Base-by-base conservation (phyloP, 2,888 invertebrate genomes). In the Oligia fasciuncula region DNA sequence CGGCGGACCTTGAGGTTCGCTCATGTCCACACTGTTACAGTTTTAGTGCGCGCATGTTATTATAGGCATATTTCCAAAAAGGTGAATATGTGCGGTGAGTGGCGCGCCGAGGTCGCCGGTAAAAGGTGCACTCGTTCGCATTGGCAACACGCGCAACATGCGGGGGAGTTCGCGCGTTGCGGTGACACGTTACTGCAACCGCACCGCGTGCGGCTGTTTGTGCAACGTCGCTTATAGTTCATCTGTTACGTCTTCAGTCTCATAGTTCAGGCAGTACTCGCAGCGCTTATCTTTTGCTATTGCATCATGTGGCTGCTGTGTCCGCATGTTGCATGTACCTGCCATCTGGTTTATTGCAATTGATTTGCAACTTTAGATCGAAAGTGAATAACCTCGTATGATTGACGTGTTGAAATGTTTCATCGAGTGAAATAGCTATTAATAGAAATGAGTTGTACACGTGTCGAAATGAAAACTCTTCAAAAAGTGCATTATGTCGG, bases 111-210 rank as follows among this genome's bases (percentile, higher is more conserved):
- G 84, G 87, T 85, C 89, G 68, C 35, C 67, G 80, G 91, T 89
- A 89, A 88, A 87, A 91, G 91, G 89, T 77, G 82, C 78, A 87
- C 90, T 83, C 79, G 90, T 87, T 88, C 77, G 40, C 89, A 85
- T 87, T 90, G 90, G 86, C 65, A 66, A 17, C 66, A 14, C 49
- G 54, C 23, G 70, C 69, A 35, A 60, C 66, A 51, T 23, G 46
- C 60, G 69, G 35, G 29, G 4, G 4, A 19, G 43, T n/a, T 35
- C 13, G 3, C 40, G 2, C 49, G 54, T 73, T 62, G 40, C 66
- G 35, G 63, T 5, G 6, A n/a, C 54, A 40, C 9, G 40, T 35
- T 40, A 9, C 66, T 14, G 46, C 40, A 60, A 35, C 60, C 6
- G 9, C 23, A n/a, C 4, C 23, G 13, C 9, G 46, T 5, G n/a